Percentiles rank a stretch among this genome's conserved stretches.
phyloP scores from a whole-genome alignment of 2,113 vertebrate species.

The Agapornis roseicollis region DNA sequence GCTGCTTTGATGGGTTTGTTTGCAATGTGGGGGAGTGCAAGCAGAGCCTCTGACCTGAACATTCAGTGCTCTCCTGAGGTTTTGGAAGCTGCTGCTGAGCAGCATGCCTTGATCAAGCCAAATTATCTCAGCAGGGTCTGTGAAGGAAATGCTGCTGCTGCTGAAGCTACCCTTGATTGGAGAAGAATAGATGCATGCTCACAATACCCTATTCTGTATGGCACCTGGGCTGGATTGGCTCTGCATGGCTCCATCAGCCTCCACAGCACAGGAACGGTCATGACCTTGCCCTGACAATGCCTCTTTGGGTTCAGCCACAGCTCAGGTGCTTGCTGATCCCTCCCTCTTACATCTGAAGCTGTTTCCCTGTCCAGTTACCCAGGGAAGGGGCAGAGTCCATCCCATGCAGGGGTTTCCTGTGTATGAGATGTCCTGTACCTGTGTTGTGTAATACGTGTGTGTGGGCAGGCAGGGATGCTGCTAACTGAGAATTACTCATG shows the following conservation, averaged over 20 bases:
- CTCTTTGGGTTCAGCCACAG: not conserved
- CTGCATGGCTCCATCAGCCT: fast-evolving
- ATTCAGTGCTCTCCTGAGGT: not conserved
- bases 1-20: not conserved
- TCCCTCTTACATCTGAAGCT: not conserved
- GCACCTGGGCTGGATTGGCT: not conserved
- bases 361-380: fast-evolving
- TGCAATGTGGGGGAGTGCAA: not conserved
- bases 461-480: not conserved
- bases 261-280: fast-evolving
- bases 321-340: not conserved
- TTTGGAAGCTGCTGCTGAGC: not conserved
- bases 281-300: fast-evolving
- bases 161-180: not conserved
- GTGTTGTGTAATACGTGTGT: not conserved
- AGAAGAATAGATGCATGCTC: fast-evolving
- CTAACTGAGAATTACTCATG: not conserved
- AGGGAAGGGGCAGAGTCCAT: not conserved
- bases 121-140: not conserved
- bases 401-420: fast-evolving
- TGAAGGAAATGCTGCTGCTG: not conserved
- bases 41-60: not conserved
- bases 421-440: fast-evolving
- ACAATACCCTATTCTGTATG: not conserved
- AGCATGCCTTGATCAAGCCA: not conserved